Evolutionary conservation across 1,140 invertebrate species (phyloP), one percentile per base, ranked within the genome.

Genomic region (Dreissena polymorpha): DNA sequence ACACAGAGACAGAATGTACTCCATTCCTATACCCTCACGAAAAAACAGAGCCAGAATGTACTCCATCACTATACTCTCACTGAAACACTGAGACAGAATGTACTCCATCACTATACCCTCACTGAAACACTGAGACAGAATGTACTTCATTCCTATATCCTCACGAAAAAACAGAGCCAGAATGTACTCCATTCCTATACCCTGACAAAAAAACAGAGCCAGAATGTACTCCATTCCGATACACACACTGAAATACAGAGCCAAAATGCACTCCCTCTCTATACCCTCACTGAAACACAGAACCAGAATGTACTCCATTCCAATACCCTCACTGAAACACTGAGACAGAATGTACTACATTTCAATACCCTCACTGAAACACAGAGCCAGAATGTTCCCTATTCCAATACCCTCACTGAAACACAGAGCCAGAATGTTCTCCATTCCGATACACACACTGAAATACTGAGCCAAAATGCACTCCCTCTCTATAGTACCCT

Each of bases 191-290:
- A 70, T 25, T 55, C n/a, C n/a, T n/a, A n/a, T n/a, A n/a, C n/a
- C n/a, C n/a, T n/a, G n/a, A n/a, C n/a, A n/a, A n/a, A n/a, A n/a
- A n/a, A n/a, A n/a, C n/a, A n/a, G 77, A 6, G 77, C 79, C 68
- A 88, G 73, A 12, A 89, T 87, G 79, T 90, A 89, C 67, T 88
- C 78, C 67, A 90, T 65, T 64, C 90, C 89, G 78, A 90, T 86
- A 21, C 82, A 83, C 25, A 85, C 87, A 76, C 89, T 91, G 70
- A 18, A 86, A 70, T 21, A 65, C 29, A 69, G 49, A 29, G n/a
- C n/a, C n/a, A n/a, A 70, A 12, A 89, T 87, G 79, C 89, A 89
- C 67, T 88, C 78, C 67, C 89, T 65, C 57, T 89, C 89, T 78
- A 90, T 86, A 21, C 82, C 85, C 25, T 86, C 87, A 76, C 89